Evolutionary conservation across 2,888 invertebrate species (phyloP).

Genomic region (Steromphala cineraria): DNA sequence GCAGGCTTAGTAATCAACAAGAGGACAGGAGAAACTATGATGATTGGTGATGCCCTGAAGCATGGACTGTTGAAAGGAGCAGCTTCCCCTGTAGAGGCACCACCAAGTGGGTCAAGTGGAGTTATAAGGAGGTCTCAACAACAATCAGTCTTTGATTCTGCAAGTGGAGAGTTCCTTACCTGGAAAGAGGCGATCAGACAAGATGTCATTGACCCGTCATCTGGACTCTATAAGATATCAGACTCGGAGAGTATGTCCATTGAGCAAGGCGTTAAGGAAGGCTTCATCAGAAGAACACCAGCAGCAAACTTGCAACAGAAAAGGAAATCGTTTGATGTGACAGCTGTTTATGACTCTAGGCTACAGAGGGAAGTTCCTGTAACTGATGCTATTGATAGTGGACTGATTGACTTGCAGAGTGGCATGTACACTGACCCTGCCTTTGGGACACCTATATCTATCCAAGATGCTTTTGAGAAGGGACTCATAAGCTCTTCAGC

Average conservation of each 20-base stretch:
- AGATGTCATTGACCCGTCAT: slow-evolving; percentile 86
- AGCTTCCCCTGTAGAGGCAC: slow-evolving; percentile 14
- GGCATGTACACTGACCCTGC: slow-evolving; percentile 75
- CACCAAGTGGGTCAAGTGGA: background rate
- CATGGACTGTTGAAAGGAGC: slow-evolving; percentile 51
- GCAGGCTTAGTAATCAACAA: slow-evolving; percentile 55
- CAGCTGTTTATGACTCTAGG: slow-evolving; percentile 40
- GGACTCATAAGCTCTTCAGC: slow-evolving; percentile 80
- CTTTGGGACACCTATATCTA: slow-evolving; percentile 78
- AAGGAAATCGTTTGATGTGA: slow-evolving; percentile 35
- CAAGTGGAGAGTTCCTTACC: slow-evolving; percentile 90
- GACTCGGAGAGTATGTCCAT: slow-evolving; percentile 36
- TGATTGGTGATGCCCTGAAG: slow-evolving; percentile 87
- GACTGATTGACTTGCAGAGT: slow-evolving; percentile 74
- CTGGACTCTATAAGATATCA: slow-evolving; percentile 80
- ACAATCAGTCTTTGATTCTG: slow-evolving; percentile 81
- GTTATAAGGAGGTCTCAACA: background rate
- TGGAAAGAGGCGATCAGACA: slow-evolving; percentile 93
- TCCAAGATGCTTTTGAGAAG: slow-evolving; percentile 86
- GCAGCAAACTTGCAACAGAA: slow-evolving; percentile 16
- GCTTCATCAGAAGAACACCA: slow-evolving; percentile 27
- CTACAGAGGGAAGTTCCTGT: slow-evolving; percentile 43
- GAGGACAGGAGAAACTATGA: slow-evolving; percentile 84
- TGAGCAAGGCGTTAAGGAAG: slow-evolving; percentile 33
- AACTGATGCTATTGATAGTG: slow-evolving; percentile 72